Evolutionary conservation across 2,888 invertebrate genomes (phyloP).

Genomic region (Dasypogon diadema): DNA sequence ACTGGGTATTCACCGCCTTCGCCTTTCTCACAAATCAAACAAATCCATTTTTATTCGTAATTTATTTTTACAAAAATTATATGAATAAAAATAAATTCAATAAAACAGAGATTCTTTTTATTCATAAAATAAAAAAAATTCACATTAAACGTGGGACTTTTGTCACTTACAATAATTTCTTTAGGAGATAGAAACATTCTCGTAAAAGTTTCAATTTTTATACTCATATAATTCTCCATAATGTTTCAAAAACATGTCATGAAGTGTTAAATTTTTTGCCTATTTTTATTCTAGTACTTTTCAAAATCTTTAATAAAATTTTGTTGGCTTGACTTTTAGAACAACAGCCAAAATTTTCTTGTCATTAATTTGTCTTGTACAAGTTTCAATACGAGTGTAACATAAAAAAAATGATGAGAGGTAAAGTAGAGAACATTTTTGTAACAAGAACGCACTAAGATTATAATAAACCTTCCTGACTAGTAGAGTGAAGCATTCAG

Average conservation of each 20-base stretch:
- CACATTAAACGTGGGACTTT: constrained; percentile 28
- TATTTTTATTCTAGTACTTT: not conserved
- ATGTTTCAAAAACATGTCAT: not conserved
- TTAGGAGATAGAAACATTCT: constrained; percentile 23
- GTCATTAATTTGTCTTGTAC: constrained; percentile 9
- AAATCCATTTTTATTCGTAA: constrained; percentile 18
- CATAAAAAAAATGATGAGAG: not conserved
- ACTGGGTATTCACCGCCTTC: too few relatives aligned
- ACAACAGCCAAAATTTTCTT: constrained; percentile 23
- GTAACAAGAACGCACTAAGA: too few relatives aligned
- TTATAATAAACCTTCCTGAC: too few relatives aligned
- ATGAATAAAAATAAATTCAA: constrained; percentile 32
- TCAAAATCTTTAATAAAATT: constrained; percentile 18
- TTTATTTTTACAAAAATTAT: constrained; percentile 46
- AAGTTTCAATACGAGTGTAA: not conserved
- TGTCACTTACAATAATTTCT: constrained; percentile 30
- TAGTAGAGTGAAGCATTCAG: too few relatives aligned
- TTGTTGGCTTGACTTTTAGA: constrained; percentile 3
- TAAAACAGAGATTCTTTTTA: constrained; percentile 8
- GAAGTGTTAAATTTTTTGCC: constrained; percentile 5
- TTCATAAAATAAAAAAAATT: constrained; percentile 26
- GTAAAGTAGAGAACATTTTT: not conserved
- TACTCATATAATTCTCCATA: constrained; percentile 7
- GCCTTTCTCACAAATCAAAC: too few relatives aligned
- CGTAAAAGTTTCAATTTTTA: constrained; percentile 10